phyloP scores from a whole-genome alignment of 2,797 vertebrate genomes.

The Lutra lutra region DNA sequence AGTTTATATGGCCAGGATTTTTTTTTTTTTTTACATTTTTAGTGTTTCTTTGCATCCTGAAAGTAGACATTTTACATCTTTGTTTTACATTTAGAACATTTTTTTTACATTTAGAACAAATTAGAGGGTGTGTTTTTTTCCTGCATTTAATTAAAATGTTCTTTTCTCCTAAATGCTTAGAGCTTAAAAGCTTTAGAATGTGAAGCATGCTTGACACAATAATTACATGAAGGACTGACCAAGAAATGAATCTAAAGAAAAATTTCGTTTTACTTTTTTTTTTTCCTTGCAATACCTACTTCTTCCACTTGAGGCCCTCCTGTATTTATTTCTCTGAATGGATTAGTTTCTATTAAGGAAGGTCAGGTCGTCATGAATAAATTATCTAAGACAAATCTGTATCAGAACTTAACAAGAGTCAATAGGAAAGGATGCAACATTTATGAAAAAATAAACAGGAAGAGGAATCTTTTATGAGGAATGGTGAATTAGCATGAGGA shows the following conservation, averaged over 20 bases:
- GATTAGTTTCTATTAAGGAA: neutral
- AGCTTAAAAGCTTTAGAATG: neutral
- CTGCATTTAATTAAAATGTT: neutral
- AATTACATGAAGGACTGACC: neutral
- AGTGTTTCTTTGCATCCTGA: neutral
- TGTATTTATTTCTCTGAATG: conserved; percentile 73
- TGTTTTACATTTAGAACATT: neutral
- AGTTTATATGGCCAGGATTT: neutral
- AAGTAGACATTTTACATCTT: conserved; percentile 42
- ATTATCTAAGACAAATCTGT: neutral
- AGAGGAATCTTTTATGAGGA: neutral
- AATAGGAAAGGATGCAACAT: neutral
- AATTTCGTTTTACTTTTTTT: neutral
- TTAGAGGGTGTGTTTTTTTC: neutral
- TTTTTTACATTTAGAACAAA: conserved; percentile 32
- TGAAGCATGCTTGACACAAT: neutral
- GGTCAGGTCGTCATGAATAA: conserved; percentile 11
- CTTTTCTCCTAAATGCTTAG: neutral
- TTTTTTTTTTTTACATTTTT: neutral
- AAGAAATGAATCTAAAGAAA: neutral
- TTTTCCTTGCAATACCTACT: conserved; percentile 64
- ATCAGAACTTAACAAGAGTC: conserved; percentile 3
- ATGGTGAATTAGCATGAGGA: neutral
- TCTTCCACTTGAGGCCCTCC: conserved; percentile 78
- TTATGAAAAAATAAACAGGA: neutral